Percentiles rank a stretch among this genome's conserved stretches.
These are phyloP conservation scores for Trisateles emortualis DNA, from an alignment of 2,888 invertebrate species.

Conservation along the genomic window DNA sequence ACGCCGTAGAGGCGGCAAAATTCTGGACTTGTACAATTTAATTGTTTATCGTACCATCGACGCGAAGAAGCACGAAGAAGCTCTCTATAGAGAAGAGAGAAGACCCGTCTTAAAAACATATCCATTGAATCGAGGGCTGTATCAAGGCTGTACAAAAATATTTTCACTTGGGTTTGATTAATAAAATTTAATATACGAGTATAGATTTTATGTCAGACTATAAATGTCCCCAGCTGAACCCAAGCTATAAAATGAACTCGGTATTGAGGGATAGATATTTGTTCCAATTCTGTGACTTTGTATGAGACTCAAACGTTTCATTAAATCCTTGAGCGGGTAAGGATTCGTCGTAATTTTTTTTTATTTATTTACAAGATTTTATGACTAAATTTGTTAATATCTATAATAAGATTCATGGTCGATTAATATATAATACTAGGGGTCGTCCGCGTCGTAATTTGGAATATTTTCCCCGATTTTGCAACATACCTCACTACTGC, in stretches of 20 bases:
- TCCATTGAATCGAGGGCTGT: not conserved
- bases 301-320: not conserved
- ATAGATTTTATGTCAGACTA: not conserved
- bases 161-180: not conserved
- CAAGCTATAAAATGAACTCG: not conserved
- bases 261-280: constrained; percentile 5
- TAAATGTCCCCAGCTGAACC: not conserved
- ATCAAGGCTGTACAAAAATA: not conserved
- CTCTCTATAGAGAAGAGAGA: too few relatives aligned
- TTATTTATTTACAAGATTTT: not conserved
- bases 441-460: too few relatives aligned
- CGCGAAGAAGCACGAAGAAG: too few relatives aligned
- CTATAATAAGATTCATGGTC: too few relatives aligned
- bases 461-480: too few relatives aligned
- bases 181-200: too few relatives aligned
- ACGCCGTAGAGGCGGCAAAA: too few relatives aligned
- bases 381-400: too few relatives aligned
- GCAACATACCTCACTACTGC: too few relatives aligned
- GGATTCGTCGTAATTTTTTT: not conserved
- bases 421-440: too few relatives aligned
- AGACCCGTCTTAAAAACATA: not conserved
- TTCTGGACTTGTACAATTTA: too few relatives aligned
- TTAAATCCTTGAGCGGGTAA: not conserved
- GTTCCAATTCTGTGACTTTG: not conserved
- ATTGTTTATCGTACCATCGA: too few relatives aligned